Base-by-base conservation (phyloP, 2,888 invertebrate genomes). In the Caenorhabditis doughertyi region DNA sequence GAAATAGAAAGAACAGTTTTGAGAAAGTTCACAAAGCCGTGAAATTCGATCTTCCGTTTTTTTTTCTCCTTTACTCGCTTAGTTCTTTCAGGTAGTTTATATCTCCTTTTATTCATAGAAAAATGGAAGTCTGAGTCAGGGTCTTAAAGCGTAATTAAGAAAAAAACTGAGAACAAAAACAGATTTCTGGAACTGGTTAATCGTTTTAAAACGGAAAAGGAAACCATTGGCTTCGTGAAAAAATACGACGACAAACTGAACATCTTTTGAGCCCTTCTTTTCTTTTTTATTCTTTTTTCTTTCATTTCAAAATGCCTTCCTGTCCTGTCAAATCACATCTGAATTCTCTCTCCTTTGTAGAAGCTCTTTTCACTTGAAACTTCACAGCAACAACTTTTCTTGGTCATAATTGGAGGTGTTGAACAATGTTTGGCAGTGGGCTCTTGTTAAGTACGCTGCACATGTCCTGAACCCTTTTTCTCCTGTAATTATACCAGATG, bases 41-140 rank as follows among this genome's bases (percentile, higher is more conserved):
- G 76, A 68, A 76, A 76, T 76, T 35, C 53, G 76, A 76, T 76
- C 67, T 74, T 67, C 73, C 73, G 73, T 65, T 74, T 73, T 47
- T n/a, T n/a, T 42, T 29, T 18, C 42, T 32, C 29, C 18, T 51
- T 39, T 39, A 3, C 16, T 39, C 13, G 32, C 21, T 21, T 25
- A 21, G 64, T 47, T 13, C 51, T 51, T 56, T 44, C 42, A 44
- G 35, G 35, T 62, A 32, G 55, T 55, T 55, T 16, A 55, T 32
- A 55, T 55, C 55, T 55, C 21, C n/a, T 32, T 55, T 16, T 55
- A n/a, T n/a, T n/a, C n/a, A n/a, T n/a, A n/a, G n/a, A n/a, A 32
- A 32, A 32, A 32, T 29, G 27, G 8, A 4, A 2, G 21, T 55
- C 18, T 55, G 29, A 29, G 32, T 29, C 25, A 25, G 16, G 29